These are phyloP conservation scores for Desmophyllum pertusum DNA, from an alignment of 92 coral and sea anemone genomes.

Conservation along the genomic window DNA sequence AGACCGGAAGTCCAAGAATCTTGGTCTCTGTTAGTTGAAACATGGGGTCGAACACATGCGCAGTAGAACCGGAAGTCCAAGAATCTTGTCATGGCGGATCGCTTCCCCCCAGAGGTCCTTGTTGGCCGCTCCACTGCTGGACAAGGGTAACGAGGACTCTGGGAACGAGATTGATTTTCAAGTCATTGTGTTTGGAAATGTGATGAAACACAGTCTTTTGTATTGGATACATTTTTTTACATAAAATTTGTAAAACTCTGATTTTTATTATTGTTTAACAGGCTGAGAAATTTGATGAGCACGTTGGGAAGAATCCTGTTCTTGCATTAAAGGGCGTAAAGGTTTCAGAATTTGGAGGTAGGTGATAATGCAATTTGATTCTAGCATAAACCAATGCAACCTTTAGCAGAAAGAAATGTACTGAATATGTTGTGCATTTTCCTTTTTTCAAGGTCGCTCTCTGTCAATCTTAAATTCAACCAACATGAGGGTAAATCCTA, in stretches of 20 bases:
- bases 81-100: too few species aligned
- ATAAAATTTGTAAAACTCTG: background rate
- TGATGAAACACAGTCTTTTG: too few species aligned
- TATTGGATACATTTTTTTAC: background rate
- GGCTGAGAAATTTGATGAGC: conserved; percentile 96
- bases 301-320: conserved; percentile 84
- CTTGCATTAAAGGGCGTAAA: conserved; percentile 89
- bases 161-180: too few species aligned
- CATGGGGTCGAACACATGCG: too few species aligned
- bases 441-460: conserved; percentile 74
- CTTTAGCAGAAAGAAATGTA: background rate
- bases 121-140: too few species aligned
- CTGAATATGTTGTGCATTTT: background rate
- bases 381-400: too few species aligned
- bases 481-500: conserved; percentile 79
- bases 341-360: conserved; percentile 98
- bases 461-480: conserved; percentile 80
- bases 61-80: too few species aligned
- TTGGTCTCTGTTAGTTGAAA: too few species aligned
- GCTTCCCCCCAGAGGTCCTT: too few species aligned
- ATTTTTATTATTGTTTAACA: background rate
- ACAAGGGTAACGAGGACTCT: too few species aligned
- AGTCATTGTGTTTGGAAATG: too few species aligned
- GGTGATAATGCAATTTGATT: background rate
- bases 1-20: too few species aligned